Base-by-base conservation (phyloP, 1,140 invertebrate species). In the Drosophila jambulina region DNA sequence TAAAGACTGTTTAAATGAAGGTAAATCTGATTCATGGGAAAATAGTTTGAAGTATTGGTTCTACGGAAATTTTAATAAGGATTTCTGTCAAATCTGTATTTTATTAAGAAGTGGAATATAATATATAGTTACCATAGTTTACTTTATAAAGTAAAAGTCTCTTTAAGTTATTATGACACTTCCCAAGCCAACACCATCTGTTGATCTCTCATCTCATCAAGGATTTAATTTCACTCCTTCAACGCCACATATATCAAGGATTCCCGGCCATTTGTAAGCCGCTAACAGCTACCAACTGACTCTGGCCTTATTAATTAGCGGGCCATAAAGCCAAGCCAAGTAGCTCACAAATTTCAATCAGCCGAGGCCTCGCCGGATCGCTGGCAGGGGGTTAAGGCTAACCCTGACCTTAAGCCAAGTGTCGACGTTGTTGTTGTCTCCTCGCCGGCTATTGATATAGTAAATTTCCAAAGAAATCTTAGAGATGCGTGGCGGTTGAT, bases 391-490 rank as follows among this genome's bases (percentile, higher is more conserved):
- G 56, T 38, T 42, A 27, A 27, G 56, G 49, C 54, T 59, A 70
- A 68, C 46, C 38, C 54, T 69, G 53, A 69, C 63, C 63, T 67
- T 77, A 62, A 63, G 56, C 83, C 72, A 79, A 82, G 83, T 76
- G 76, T 87, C 75, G 79, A 82, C 82, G 79, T 81, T 54, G 51
- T 21, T 21, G 48, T 80, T 68, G 67, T 79, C 48, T 54, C n/a
- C 42, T 43, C 29, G 21, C 34, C 45, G 54, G 62, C 83, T 77
- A 87, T 87, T 87, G 84, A 87, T 87, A 87, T 63, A 87, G 77
- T 90, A 88, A 75, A 88, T 88, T 87, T 87, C 84, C 74, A 78
- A 75, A 48, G 84, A 87, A 87, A 87, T 87, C 84, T 88, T 88
- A 57, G 59, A 87, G 84, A 87, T 87, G 75, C 59, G 68, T 83